These are phyloP conservation scores for Myotis myotis DNA, from an alignment of 2,797 vertebrate genomes.

Conservation along the genomic window DNA sequence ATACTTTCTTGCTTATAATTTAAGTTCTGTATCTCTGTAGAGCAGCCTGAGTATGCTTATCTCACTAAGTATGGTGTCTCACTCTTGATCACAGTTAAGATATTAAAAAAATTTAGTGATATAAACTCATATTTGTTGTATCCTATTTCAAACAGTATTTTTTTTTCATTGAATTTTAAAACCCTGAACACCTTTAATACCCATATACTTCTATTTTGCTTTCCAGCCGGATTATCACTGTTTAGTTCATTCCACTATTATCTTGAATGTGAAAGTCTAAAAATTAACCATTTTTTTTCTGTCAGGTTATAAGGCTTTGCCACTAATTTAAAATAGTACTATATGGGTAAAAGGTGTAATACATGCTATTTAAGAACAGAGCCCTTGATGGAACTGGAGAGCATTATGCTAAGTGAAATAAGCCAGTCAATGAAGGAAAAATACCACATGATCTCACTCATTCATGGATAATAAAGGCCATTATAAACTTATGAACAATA, in stretches of 20 bases:
- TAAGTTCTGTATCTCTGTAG: background rate
- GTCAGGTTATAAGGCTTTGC: background rate
- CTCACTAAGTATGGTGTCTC: background rate
- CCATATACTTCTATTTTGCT: background rate
- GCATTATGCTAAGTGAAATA: no score
- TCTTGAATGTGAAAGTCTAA: background rate
- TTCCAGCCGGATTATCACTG: background rate
- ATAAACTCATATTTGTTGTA: background rate
- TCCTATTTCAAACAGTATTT: background rate
- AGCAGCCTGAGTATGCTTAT: background rate
- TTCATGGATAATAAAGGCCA: no score
- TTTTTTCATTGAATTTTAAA: background rate
- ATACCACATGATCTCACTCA: no score
- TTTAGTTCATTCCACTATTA: background rate
- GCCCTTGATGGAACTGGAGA: background rate
- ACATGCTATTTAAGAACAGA: background rate
- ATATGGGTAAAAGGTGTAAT: background rate
- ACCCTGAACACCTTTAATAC: background rate
- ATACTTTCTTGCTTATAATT: background rate
- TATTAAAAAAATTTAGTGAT: background rate
- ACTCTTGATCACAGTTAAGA: background rate
- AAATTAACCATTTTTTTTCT: slow-evolving; percentile 1
- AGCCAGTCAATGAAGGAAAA: no score
- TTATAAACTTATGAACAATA: no score
- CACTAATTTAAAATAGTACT: slow-evolving; percentile 25